Conservation (phyloP, 2,888 invertebrate genomes). For the Ariolimax columbianus region DNA sequence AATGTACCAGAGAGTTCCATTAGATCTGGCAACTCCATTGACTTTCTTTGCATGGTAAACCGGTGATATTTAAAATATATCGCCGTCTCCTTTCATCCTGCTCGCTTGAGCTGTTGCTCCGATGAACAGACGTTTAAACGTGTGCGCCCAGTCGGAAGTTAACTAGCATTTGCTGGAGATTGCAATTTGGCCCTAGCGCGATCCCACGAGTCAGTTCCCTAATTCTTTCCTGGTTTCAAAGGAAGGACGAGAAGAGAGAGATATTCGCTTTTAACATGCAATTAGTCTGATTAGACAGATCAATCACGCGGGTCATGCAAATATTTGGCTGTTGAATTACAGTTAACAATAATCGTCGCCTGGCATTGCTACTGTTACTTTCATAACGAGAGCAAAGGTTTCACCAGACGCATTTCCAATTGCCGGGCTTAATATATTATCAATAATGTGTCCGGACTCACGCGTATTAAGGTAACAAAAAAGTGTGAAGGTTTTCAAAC, state of each 20-base stretch:
- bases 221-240: slow-evolving; percentile 36
- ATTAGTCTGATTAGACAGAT: slow-evolving; percentile 51
- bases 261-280: slow-evolving; percentile 48
- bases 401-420: slow-evolving; percentile 42
- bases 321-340: slow-evolving; percentile 51
- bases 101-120: slow-evolving; percentile 11
- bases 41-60: slow-evolving; percentile 40
- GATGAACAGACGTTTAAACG: slow-evolving; percentile 42
- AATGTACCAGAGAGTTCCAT: slow-evolving; percentile 52
- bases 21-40: slow-evolving; percentile 43
- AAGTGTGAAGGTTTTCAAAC: slow-evolving; percentile 1
- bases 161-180: slow-evolving; percentile 26
- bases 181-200: slow-evolving; percentile 27
- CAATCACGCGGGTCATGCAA: slow-evolving; percentile 49
- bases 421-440: slow-evolving; percentile 37
- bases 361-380: slow-evolving; percentile 7
- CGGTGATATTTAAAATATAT: slow-evolving; percentile 46
- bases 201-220: slow-evolving; percentile 20
- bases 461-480: slow-evolving; percentile 9
- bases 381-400: slow-evolving; percentile 12
- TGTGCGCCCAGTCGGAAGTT: slow-evolving; percentile 31
- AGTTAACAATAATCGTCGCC: slow-evolving; percentile 27
- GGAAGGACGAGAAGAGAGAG: slow-evolving; percentile 28
- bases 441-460: slow-evolving; percentile 24
- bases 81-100: slow-evolving; percentile 35